Evolutionary conservation across 2,113 vertebrate species (phyloP).

Genomic region (Mirounga angustirostris): DNA sequence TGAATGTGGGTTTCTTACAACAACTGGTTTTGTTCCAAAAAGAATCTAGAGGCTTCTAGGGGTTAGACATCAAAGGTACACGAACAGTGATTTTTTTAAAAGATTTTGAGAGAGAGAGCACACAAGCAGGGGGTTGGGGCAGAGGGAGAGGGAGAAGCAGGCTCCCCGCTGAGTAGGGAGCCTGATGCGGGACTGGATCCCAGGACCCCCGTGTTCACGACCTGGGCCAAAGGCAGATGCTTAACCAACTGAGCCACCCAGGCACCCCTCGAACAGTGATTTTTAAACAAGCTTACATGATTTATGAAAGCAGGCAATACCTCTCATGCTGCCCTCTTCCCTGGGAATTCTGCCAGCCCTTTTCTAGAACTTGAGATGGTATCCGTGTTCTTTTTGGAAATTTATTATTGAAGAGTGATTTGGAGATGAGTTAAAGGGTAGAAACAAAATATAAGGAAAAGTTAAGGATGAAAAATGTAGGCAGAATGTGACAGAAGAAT

Average conservation of each 20-base stretch:
- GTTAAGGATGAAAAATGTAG: not conserved
- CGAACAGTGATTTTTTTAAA: not conserved
- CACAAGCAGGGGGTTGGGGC: not conserved
- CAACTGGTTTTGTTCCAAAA: conserved; percentile 28
- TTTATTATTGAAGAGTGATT: not conserved
- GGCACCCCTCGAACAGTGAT: not conserved
- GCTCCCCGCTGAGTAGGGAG: not conserved
- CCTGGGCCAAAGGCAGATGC: not conserved
- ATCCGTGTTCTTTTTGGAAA: not conserved
- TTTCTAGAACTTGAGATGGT: conserved; percentile 2
- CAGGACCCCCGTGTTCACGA: not conserved
- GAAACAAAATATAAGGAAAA: not conserved
- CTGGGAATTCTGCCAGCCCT: not conserved
- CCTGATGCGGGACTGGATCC: not conserved
- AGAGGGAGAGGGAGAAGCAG: not conserved
- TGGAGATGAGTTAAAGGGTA: not conserved
- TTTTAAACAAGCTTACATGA: not conserved
- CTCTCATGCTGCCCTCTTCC: not conserved
- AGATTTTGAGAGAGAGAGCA: not conserved
- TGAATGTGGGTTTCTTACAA: conserved; percentile 16
- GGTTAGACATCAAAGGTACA: not conserved
- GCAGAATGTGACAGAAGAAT: not conserved
- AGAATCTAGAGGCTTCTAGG: not conserved
- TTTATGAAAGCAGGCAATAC: not conserved
- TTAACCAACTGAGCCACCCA: not conserved